Evolutionary conservation across 2,888 invertebrate genomes (phyloP).

Genomic region (Cybosia mesomella): DNA sequence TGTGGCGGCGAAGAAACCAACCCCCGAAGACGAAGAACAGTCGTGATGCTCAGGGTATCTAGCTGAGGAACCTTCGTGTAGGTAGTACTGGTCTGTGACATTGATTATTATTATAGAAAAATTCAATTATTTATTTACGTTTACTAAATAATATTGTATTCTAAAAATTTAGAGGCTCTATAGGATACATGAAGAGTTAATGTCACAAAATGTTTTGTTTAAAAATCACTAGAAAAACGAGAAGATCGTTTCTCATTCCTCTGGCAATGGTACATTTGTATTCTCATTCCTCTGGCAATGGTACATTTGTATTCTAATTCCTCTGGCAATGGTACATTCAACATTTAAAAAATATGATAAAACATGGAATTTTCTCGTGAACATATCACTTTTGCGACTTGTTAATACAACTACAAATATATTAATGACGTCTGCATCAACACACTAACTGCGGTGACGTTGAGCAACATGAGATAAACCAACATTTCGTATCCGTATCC

Average conservation of each 20-base stretch:
- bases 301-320: neutral
- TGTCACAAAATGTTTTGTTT: too few species aligned
- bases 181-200: neutral
- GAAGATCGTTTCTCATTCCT: too few species aligned
- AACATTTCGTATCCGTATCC: neutral
- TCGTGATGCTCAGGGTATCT: constrained; percentile 52
- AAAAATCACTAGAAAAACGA: too few species aligned
- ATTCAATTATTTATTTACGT: neutral
- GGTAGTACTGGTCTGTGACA: constrained; percentile 7
- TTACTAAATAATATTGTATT: neutral
- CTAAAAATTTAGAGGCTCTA: constrained; percentile 4
- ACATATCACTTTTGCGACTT: neutral
- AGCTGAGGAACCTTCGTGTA: too few species aligned
- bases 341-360: too few species aligned
- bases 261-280: neutral
- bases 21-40: constrained; percentile 46
- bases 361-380: neutral
- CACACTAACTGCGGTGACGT: too few species aligned
- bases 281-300: neutral
- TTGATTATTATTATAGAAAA: neutral
- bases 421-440: neutral
- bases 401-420: too few species aligned
- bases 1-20: constrained; percentile 67
- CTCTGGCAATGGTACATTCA: too few species aligned
- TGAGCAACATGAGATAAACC: neutral